Conservation (phyloP, 2,113 vertebrate genomes). For the Hippocampus zosterae region DNA sequence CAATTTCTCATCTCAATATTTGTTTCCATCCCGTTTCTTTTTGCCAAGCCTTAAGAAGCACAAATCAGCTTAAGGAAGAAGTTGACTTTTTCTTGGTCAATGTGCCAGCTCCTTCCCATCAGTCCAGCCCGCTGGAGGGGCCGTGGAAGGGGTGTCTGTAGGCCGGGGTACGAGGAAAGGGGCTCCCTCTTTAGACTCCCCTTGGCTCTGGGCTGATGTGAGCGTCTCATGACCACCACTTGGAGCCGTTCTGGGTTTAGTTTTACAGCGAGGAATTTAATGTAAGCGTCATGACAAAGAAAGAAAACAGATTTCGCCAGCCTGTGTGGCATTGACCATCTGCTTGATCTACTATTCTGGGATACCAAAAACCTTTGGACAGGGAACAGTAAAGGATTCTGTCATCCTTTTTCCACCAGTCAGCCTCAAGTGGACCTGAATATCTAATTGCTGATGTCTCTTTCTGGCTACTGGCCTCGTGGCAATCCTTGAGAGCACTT, state of each 20-base stretch:
- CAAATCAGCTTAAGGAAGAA: slow-evolving; percentile 55
- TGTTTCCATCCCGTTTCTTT: slow-evolving; percentile 24
- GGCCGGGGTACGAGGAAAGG: slow-evolving; percentile 13
- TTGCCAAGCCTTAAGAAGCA: slow-evolving; percentile 53
- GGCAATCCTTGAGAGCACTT: slow-evolving; percentile 3
- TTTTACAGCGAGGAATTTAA: slow-evolving; percentile 33
- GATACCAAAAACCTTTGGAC: slow-evolving; percentile 41
- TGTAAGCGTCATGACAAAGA: slow-evolving; percentile 4
- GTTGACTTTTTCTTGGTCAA: slow-evolving; percentile 45
- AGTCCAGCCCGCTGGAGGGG: slow-evolving; percentile 65
- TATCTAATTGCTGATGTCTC: slow-evolving; percentile 37
- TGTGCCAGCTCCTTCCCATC: slow-evolving; percentile 67
- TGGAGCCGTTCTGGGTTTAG: slow-evolving; percentile 42
- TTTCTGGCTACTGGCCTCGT: slow-evolving; percentile 47
- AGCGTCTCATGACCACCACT: slow-evolving; percentile 34
- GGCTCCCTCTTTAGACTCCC: slow-evolving; percentile 38
- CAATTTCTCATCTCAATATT: slow-evolving; percentile 9
- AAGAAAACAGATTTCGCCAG: slow-evolving; percentile 36
- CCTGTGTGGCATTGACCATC: slow-evolving; percentile 20
- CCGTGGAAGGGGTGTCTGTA: slow-evolving; percentile 36
- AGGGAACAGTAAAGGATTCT: slow-evolving; percentile 28
- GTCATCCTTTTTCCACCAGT: slow-evolving; percentile 25
- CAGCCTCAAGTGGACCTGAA: slow-evolving; percentile 6
- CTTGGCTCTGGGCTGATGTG: slow-evolving; percentile 17
- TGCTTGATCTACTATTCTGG: slow-evolving; percentile 28